These are phyloP conservation scores for Dryobates pubescens DNA, from an alignment of 2,797 vertebrate genomes.

Conservation along the genomic window DNA sequence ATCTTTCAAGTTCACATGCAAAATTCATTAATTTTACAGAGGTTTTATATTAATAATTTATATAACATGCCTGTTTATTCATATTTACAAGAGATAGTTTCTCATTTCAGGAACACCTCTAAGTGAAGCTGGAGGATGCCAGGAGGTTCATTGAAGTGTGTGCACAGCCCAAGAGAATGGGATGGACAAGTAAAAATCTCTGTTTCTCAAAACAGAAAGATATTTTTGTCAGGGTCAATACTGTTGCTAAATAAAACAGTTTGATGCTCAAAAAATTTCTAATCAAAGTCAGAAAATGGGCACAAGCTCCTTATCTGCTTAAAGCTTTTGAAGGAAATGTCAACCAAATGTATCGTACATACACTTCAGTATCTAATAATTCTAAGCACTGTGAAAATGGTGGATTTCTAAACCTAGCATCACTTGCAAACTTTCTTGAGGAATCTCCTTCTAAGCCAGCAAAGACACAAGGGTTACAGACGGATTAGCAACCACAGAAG, in stretches of 20 bases:
- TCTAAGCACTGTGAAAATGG: not conserved
- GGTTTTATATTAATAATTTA: not conserved
- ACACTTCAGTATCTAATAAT: not conserved
- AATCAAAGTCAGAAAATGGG: not conserved
- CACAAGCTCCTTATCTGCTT: not conserved
- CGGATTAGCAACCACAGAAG: too few species aligned
- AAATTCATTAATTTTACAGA: not conserved
- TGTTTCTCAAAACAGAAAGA: not conserved
- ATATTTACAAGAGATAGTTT: not conserved
- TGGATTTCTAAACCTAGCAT: not conserved
- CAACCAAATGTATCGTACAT: not conserved
- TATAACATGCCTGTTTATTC: not conserved
- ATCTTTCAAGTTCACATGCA: not conserved
- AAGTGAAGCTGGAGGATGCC: not conserved
- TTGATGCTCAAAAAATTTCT: not conserved
- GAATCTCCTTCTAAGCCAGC: not conserved
- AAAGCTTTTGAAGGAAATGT: not conserved
- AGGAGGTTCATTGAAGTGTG: not conserved
- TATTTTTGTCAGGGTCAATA: not conserved
- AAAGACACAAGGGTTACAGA: too few species aligned
- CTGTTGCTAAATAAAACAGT: not conserved
- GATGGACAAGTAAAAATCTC: not conserved
- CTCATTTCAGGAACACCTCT: not conserved
- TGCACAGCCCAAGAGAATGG: not conserved
- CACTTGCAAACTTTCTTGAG: not conserved